phyloP scores from a whole-genome alignment of 2,113 vertebrate species.

The Apodemus sylvaticus region DNA sequence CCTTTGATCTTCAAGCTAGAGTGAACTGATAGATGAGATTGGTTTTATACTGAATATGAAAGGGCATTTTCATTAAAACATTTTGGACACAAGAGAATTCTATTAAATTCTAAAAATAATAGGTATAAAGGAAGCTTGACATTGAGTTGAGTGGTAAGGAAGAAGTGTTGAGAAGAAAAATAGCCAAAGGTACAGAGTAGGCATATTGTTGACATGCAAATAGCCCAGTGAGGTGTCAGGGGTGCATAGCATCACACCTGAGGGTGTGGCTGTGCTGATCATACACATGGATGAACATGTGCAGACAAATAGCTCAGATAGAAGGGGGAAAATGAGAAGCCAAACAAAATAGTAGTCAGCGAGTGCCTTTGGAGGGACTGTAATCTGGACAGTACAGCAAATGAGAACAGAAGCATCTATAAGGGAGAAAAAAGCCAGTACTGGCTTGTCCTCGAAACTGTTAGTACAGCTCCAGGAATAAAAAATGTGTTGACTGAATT shows the following conservation, averaged over 20 bases:
- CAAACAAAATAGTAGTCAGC: not conserved
- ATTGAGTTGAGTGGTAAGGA: not conserved
- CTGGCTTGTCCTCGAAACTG: not conserved
- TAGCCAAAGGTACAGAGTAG: not conserved
- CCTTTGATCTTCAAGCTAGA: not conserved
- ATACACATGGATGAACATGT: not conserved
- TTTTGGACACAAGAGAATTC: conserved; percentile 26
- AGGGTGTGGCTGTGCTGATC: not conserved
- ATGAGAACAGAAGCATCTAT: not conserved
- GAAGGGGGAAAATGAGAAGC: not conserved
- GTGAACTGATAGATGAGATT: not conserved
- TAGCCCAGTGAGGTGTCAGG: rapidly evolving
- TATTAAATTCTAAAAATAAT: not conserved
- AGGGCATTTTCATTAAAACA: conserved; percentile 10
- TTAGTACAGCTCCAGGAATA: not conserved
- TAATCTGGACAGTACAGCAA: not conserved
- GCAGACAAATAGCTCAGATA: not conserved
- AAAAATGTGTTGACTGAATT: not conserved
- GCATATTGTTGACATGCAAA: no score
- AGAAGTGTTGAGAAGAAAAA: not conserved
- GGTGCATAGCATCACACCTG: not conserved
- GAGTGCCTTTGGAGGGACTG: not conserved
- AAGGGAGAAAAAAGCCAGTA: not conserved
- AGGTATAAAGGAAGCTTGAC: not conserved
- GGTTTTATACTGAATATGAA: not conserved